Percentiles rank a stretch among this genome's conserved stretches.
These are phyloP conservation scores for Notothenia coriiceps DNA, from an alignment of 2,113 vertebrate species.

Conservation along the genomic window DNA sequence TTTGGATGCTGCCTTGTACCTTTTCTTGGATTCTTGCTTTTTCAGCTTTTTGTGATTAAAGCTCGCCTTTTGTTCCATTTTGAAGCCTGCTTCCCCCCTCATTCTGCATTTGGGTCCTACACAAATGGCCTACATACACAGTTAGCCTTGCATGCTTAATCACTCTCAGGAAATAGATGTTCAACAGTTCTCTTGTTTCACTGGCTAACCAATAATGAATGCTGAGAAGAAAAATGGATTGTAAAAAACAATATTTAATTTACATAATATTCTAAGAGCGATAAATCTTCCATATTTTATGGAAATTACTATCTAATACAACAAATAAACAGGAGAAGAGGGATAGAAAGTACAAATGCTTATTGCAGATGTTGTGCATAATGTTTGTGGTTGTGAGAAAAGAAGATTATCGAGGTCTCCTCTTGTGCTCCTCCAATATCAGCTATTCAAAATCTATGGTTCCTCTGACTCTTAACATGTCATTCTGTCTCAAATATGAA, in stretches of 20 bases:
- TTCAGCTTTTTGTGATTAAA: too few relatives aligned
- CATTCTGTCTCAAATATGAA: not conserved
- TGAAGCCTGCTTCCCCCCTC: too few relatives aligned
- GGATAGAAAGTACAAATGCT: not conserved
- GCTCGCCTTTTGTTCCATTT: too few relatives aligned
- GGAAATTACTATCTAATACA: not conserved
- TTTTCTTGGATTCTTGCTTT: too few relatives aligned
- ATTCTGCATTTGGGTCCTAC: too few relatives aligned
- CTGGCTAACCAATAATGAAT: not conserved
- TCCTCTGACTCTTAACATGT: not conserved
- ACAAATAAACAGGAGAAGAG: not conserved
- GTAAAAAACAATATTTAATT: not conserved
- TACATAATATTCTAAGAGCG: not conserved
- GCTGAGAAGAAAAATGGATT: not conserved
- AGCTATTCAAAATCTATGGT: not conserved
- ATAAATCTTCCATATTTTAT: not conserved
- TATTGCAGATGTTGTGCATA: constrained; percentile 16
- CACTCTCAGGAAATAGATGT: constrained; percentile 33
- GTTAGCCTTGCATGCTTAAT: constrained; percentile 39
- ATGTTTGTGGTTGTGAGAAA: constrained; percentile 14
- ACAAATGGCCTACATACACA: constrained; percentile 52
- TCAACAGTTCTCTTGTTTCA: constrained; percentile 27
- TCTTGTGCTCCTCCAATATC: constrained; percentile 6
- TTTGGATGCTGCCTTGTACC: too few relatives aligned
- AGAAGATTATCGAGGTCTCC: constrained; percentile 22